Evolutionary conservation across 2,888 invertebrate species (phyloP), one percentile per base, ranked within the genome.

Genomic region (Cantharis nigra): DNA sequence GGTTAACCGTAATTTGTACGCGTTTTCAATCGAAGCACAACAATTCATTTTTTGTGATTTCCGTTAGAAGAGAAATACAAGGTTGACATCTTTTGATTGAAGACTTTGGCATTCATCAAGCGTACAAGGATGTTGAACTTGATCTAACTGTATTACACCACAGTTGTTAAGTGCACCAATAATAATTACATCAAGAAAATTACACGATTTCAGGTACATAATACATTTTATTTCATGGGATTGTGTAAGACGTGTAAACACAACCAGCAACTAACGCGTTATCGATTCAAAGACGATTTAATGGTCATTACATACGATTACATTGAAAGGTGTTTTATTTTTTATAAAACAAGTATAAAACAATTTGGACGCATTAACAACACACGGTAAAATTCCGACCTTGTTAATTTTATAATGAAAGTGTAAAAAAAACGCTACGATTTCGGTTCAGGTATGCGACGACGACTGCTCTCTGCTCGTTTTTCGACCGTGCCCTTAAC

Each of bases 401-500:
- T 26, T 69, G 30, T 23, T 69, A 69, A 30, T 30, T 69, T n/a
- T 28, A 69, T 69, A 26, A 67, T 67, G 65, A 67, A 26, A 67
- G 65, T 67, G 20, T 18, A 67, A 67, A 67, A 65, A 67, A 67
- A 67, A n/a, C 26, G 65, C 65, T 67, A 67, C 65, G 65, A 67
- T 23, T 67, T 67, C 14, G 70, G 9, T 63, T 70, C 77, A 72
- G 78, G 78, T 75, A 75, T 75, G 78, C 75, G 72, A 75, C 75
- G 20, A 16, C 16, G 72, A 70, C 70, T 49, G 49, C 49, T 75
- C 64, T 67, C 63, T 69, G 28, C 69, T 69, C 70, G 74, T 69
- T 75, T 75, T 78, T 80, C 33, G 69, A 65, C 69, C 74, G 74
- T 78, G 75, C 80, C 79, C 78, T 79, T 80, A 78, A 78, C 76